Evolutionary conservation across 2,113 vertebrate genomes (phyloP), one percentile per base, ranked within the genome.

Genomic region (Garra rufa): DNA sequence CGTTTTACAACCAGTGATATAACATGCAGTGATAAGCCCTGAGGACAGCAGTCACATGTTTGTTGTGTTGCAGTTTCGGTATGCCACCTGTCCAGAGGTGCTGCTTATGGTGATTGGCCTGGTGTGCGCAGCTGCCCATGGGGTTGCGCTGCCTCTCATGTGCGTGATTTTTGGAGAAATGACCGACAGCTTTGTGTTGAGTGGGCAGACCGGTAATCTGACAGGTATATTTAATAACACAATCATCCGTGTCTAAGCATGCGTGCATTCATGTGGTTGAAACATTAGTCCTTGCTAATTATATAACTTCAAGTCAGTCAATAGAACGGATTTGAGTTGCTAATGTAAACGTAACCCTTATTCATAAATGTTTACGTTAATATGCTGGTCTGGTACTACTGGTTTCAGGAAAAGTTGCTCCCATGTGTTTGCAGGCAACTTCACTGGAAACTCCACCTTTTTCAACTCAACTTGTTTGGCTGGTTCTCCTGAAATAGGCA

Each of bases 181-280:
- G 91, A 91, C 90, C 3, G 91, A 92, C 87, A 91, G 86, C 82
- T 92, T 92, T 81, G 89, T 92, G 73, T 8, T 19, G 3, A 91
- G 88, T 46, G 89, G 88, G 15, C 85, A 82, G 34, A 15, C 43
- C 1, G 3, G n/a, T n/a, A 88, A 90, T 57, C 2, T 85, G 11
- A 88, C 90, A 86, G 88, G 90, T 91, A 74, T 19, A 38, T 70
- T 44, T 43, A 26, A 43, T 30, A 24, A 3, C 0, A 13, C 14
- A n/a, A 41, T 38, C 34, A 69, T 41, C 65, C 34, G 21, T 67
- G 15, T 50, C 41, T 43, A 43, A 43, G 41, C 43, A 44, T 44
- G 43, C 9, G 2, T 44, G 19, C 2, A 52, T 52, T 52, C 0
- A 19, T 55, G 19, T 9, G 19, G 52, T 55, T n/a, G 52, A 55